Percentiles rank a stretch among this genome's conserved stretches.
Conservation (phyloP, 2,888 invertebrate species). For the Lasioglossum lativentre region DNA sequence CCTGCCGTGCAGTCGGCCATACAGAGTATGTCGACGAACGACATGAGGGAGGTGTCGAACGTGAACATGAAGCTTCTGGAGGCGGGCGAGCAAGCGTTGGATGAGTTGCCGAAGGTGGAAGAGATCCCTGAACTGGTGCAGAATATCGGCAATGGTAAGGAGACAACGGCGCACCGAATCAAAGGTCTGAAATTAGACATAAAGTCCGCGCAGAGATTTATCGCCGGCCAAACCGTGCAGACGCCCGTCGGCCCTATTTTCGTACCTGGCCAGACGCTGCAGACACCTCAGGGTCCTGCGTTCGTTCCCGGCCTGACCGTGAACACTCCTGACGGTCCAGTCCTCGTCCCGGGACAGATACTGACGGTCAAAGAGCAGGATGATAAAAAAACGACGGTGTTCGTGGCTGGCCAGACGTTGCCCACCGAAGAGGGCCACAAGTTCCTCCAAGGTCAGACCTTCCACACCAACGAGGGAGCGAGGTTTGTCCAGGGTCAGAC, state of each 20-base stretch:
- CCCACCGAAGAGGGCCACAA: slow-evolving; percentile 86
- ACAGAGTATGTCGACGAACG: slow-evolving; percentile 86
- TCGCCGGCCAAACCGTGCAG: slow-evolving; percentile 90
- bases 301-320: slow-evolving; percentile 92
- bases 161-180: slow-evolving; percentile 86
- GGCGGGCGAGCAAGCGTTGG: slow-evolving; percentile 85
- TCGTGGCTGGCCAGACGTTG: slow-evolving; percentile 90
- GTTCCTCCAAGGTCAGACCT: slow-evolving; percentile 89
- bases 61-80: slow-evolving; percentile 87
- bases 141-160: slow-evolving; percentile 86
- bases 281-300: slow-evolving; percentile 88
- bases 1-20: slow-evolving; percentile 85
- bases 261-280: slow-evolving; percentile 91
- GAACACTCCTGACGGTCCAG: slow-evolving; percentile 88
- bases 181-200: slow-evolving; percentile 88
- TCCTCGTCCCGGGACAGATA: slow-evolving; percentile 91
- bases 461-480: slow-evolving; percentile 86
- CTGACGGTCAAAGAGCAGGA: slow-evolving; percentile 85
- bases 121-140: slow-evolving; percentile 88
- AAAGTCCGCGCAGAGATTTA: slow-evolving; percentile 89
- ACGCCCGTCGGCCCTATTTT: slow-evolving; percentile 90
- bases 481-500: slow-evolving; percentile 88
- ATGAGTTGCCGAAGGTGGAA: slow-evolving; percentile 87
- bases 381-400: slow-evolving; percentile 86
- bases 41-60: slow-evolving; percentile 87